A percentile compares a stretch with the other conserved stretches of the same genome.
These are phyloP conservation scores for Sorex maritimensis DNA, from an alignment of 2,797 vertebrate genomes.

Conservation along the genomic window DNA sequence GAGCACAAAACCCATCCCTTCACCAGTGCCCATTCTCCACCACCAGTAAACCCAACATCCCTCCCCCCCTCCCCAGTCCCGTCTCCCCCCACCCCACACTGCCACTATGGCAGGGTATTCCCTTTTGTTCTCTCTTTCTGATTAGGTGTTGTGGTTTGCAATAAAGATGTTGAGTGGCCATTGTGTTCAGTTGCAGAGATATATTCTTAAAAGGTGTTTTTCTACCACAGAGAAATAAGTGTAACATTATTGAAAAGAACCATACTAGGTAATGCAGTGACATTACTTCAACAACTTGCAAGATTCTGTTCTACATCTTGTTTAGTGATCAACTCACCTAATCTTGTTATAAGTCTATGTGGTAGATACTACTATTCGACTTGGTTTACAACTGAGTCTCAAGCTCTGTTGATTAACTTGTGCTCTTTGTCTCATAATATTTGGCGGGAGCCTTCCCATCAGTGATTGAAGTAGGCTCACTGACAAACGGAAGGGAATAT, in stretches of 20 bases:
- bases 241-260: not conserved
- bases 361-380: not conserved
- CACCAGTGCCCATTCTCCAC: no score
- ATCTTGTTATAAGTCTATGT: not conserved
- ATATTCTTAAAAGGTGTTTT: not conserved
- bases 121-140: no score
- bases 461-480: not conserved
- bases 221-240: not conserved
- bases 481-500: not conserved
- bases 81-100: no score
- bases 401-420: slow-evolving; percentile 20
- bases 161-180: no score
- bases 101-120: no score
- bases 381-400: slow-evolving; percentile 21
- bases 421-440: not conserved
- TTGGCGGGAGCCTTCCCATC: no score
- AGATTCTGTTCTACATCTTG: not conserved
- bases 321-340: not conserved
- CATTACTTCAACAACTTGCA: not conserved
- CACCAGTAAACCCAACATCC: no score
- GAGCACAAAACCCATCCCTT: no score
- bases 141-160: no score
- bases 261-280: not conserved
- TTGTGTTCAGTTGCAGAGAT: no score
- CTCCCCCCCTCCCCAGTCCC: no score